Evolutionary conservation across 2,797 vertebrate species (phyloP).

Genomic region (Miichthys miiuy): DNA sequence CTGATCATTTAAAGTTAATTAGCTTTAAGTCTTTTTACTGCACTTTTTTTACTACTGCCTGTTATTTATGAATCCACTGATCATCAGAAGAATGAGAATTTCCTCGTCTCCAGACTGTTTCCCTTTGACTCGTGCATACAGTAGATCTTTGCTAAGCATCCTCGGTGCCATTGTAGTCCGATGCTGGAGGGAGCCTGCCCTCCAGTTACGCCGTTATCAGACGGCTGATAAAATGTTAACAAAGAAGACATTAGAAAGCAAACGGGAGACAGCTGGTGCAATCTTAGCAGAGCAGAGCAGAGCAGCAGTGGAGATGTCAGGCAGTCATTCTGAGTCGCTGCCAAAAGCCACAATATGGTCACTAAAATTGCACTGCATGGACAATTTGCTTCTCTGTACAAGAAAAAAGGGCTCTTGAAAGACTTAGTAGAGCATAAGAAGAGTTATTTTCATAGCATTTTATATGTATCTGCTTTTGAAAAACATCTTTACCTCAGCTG

Average conservation of each 20-base stretch:
- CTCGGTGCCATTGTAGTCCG: conserved; percentile 60
- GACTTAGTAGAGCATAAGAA: conserved; percentile 47
- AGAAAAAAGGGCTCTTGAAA: conserved; percentile 56
- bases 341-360: conserved; percentile 85
- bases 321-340: conserved; percentile 78
- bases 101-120: conserved; percentile 34
- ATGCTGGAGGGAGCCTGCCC: conserved; percentile 76
- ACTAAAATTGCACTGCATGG: conserved; percentile 76
- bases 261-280: conserved; percentile 81
- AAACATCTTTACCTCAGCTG: conserved; percentile 33
- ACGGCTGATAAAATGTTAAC: conserved; percentile 80
- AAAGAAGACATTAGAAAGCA: conserved; percentile 83
- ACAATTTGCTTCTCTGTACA: conserved; percentile 74
- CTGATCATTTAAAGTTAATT: conserved; percentile 43
- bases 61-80: conserved; percentile 48
- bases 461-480: conserved; percentile 33
- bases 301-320: conserved; percentile 81
- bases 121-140: conserved; percentile 48
- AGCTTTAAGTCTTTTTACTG: conserved; percentile 9
- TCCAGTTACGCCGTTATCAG: conserved; percentile 76
- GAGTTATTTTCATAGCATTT: conserved; percentile 40
- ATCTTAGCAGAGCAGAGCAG: conserved; percentile 76
- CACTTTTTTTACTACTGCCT: conserved; percentile 1
- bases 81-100: conserved; percentile 43
- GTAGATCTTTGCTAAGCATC: conserved; percentile 57